Evolutionary conservation across 2,797 vertebrate species (phyloP), one percentile per base, ranked within the genome.

Genomic region (Helicolenus hilgendorfi): DNA sequence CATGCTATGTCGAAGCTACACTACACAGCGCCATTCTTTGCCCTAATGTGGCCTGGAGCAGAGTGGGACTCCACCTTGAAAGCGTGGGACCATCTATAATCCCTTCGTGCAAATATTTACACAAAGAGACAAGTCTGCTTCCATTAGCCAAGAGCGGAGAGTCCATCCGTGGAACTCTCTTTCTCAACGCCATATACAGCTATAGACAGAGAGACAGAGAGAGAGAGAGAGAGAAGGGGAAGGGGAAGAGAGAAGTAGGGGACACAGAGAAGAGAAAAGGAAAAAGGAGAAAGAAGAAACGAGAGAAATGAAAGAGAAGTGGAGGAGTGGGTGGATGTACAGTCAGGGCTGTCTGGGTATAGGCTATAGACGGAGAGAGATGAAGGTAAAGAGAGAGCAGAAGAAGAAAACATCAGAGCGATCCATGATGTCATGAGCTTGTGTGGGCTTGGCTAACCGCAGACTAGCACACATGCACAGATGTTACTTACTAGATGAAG

Each of bases 51-150:
- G 94, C 87, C 85, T 80, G 86, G 38, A 92, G 82, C 36, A 4
- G 87, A 92, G 79, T 5, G 56, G 71, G 65, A 67, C 88, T 90
- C 94, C 91, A 92, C 89, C 87, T 87, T 79, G 84, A 84, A 89
- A 86, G 86, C 41, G 92, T 93, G 92, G 88, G 94, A 95, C 92
- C 93, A 90, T 96, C 94, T 81, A 94, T 96, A 96, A 97, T 94
- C 93, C 90, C 83, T 81, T 78, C 72, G 88, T 72, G 86, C 96
- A 97, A 97, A 98, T 97, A 97, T 98, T 98, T 97, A 97, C 89
- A 95, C 91, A 92, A 78, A 87, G 87, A 88, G 90, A 92, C 96
- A 95, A 92, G 94, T 92, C 92, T 89, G 79, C 91, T 83, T 95
- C 89, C 88, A 91, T 96, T 92, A 96, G 93, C 96, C 94, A 91